A percentile compares a stretch with the other conserved stretches of the same genome.
Evolutionary conservation across 2,797 vertebrate genomes (phyloP).

Genomic region (Neopelma chrysocephalum): DNA sequence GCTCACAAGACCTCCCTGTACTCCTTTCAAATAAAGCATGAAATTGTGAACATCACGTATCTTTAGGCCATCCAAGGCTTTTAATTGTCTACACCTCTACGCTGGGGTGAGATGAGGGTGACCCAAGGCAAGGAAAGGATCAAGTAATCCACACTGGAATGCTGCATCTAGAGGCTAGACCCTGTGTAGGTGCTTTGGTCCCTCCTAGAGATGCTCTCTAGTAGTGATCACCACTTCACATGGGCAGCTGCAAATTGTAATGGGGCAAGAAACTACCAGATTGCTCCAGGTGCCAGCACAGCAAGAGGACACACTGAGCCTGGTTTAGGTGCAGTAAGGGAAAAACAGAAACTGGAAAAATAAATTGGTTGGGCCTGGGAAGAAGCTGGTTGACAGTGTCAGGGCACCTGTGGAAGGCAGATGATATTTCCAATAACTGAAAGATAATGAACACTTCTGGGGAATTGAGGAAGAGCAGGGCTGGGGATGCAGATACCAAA

Average conservation of each 20-base stretch:
- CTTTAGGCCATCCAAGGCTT: not conserved
- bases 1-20: not conserved
- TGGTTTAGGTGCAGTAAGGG: not conserved
- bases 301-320: not conserved
- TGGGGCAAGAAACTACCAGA: not conserved
- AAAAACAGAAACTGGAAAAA: not conserved
- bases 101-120: not conserved
- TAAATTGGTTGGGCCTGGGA: not conserved
- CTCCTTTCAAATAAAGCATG: rapidly evolving
- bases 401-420: not conserved
- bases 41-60: not conserved
- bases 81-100: rapidly evolving
- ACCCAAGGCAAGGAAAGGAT: not conserved
- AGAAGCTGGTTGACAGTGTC: not conserved
- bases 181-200: not conserved
- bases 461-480: not conserved
- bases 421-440: not conserved
- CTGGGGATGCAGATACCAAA: not conserved
- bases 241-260: not conserved
- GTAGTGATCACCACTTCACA: not conserved
- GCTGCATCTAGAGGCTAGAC: not conserved
- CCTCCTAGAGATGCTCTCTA: not conserved
- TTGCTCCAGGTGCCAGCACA: not conserved
- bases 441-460: not conserved
- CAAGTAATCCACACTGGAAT: not conserved